Percentiles rank a stretch among this genome's conserved stretches.
These are phyloP conservation scores for Eleginops maclovinus DNA, from an alignment of 2,113 vertebrate genomes.

Conservation along the genomic window DNA sequence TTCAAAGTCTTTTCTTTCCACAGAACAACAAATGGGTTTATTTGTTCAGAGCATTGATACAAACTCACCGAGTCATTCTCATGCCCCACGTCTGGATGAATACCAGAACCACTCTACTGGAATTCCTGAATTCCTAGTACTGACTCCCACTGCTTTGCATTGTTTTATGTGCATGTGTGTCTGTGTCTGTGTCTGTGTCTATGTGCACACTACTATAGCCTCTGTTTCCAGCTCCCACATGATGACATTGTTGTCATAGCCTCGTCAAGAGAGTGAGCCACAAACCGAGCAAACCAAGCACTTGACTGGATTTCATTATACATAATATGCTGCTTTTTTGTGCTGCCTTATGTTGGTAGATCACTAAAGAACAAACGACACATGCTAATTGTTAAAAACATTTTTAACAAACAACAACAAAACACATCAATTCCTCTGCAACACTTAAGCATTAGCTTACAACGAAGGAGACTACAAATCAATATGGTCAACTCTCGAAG, in stretches of 20 bases:
- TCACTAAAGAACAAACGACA: background rate
- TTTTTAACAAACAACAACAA: background rate
- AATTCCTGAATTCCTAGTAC: conserved; percentile 69
- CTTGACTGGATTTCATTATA: background rate
- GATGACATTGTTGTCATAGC: conserved; percentile 38
- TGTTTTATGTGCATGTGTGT: conserved; percentile 33
- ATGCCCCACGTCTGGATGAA: conserved; percentile 53
- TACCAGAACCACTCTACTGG: conserved; percentile 66
- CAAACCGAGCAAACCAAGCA: background rate
- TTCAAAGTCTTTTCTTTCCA: conserved; percentile 45
- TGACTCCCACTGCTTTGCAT: conserved; percentile 69
- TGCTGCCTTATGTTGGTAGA: background rate
- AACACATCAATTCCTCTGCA: background rate
- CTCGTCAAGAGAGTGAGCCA: conserved; percentile 7
- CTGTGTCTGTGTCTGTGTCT: background rate
- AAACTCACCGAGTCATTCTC: conserved; percentile 62
- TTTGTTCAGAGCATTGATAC: conserved; percentile 68
- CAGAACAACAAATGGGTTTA: conserved; percentile 73
- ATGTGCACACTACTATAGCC: conserved; percentile 32
- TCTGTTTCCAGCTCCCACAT: conserved; percentile 66
- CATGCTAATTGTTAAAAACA: background rate
- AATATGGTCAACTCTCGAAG: background rate
- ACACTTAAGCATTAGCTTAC: background rate
- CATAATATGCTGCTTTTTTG: background rate
- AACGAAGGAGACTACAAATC: background rate